Evolutionary conservation across 2,113 vertebrate genomes (phyloP).

Genomic region (Poecilia latipinna): DNA sequence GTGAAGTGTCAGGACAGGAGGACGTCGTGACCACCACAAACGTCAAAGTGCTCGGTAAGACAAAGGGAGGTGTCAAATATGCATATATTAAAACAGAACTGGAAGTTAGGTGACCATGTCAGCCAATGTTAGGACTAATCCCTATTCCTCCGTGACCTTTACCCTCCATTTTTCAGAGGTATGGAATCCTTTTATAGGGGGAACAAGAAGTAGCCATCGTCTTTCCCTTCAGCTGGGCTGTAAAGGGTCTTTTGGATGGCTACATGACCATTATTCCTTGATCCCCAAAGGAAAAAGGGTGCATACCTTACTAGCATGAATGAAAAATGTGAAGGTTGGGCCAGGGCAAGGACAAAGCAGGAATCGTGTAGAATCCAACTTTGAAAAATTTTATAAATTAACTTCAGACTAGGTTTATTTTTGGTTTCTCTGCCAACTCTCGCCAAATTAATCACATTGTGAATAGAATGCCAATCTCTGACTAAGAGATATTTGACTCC

Average conservation of each 20-base stretch:
- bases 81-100: neutral
- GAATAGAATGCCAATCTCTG: neutral
- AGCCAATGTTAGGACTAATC: neutral
- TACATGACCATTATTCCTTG: neutral
- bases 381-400: neutral
- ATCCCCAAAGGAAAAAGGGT: neutral
- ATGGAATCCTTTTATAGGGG: neutral
- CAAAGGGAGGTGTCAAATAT: constrained; percentile 15
- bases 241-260: neutral
- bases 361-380: neutral
- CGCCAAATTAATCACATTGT: neutral
- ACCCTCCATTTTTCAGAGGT: neutral
- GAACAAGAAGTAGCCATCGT: neutral
- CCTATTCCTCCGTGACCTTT: neutral
- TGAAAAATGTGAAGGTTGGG: neutral
- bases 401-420: neutral
- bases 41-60: constrained; percentile 92
- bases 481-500: constrained; percentile 14
- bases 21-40: constrained; percentile 87
- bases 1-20: constrained; percentile 82
- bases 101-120: neutral
- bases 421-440: neutral
- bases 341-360: neutral
- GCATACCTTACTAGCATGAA: neutral
- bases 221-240: neutral